phyloP scores from a whole-genome alignment of 2,797 vertebrate genomes.

The Oryzias dopingdopingensis region DNA sequence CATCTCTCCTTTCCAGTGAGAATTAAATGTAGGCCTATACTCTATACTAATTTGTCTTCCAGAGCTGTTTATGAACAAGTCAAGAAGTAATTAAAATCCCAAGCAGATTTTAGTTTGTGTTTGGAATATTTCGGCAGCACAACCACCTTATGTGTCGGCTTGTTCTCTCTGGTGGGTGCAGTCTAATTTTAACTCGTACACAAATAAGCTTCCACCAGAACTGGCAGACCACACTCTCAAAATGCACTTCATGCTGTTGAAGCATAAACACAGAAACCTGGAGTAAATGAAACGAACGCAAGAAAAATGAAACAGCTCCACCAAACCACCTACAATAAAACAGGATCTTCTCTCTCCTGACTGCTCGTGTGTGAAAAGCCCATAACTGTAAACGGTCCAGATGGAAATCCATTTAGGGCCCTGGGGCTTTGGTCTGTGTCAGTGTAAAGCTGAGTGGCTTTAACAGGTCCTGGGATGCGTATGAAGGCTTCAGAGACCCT shows the following conservation, averaged over 20 bases:
- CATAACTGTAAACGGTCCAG: conserved; percentile 63
- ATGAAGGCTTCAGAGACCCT: conserved; percentile 47
- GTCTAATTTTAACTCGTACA: conserved; percentile 26
- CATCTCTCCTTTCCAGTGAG: conserved; percentile 26
- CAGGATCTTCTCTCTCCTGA: conserved; percentile 40
- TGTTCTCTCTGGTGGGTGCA: conserved; percentile 6
- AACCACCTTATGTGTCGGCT: conserved; percentile 17
- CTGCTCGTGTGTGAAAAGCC: conserved; percentile 46
- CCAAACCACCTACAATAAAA: conserved; percentile 42
- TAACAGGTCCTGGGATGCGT: conserved; percentile 56
- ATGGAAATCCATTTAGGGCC: conserved; percentile 62
- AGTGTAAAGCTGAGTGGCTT: conserved; percentile 50
- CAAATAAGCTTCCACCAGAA: conserved; percentile 39
- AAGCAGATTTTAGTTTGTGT: conserved; percentile 20
- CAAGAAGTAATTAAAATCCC: conserved; percentile 18
- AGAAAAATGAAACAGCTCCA: conserved; percentile 29
- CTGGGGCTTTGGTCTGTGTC: conserved; percentile 38
- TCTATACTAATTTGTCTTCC: conserved; percentile 11
- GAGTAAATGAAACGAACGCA: conserved; percentile 38
- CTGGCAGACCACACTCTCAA: conserved; percentile 22
- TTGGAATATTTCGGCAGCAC: conserved; percentile 16
- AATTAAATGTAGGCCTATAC: conserved; percentile 7
- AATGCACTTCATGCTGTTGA: conserved; percentile 25
- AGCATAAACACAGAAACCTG: conserved; percentile 27
- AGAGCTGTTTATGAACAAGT: conserved; percentile 29